Conservation (phyloP, 2,113 vertebrate species). For the Gopherus flavomarginatus region DNA sequence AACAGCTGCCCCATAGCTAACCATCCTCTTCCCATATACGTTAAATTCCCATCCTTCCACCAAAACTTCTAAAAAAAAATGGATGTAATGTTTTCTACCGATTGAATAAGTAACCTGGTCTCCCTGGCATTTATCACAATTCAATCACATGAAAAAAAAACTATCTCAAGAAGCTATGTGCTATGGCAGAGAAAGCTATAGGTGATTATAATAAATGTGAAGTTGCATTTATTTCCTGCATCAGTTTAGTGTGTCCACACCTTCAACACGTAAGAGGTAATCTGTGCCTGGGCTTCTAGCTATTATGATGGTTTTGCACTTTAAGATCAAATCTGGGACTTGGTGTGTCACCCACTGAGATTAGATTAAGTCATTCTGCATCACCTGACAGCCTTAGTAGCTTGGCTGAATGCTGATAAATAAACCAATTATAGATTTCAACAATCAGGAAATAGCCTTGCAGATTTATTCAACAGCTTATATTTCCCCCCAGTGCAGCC, state of each 20-base stretch:
- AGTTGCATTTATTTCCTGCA: neutral
- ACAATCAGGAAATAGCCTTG: neutral
- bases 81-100: neutral
- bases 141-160: neutral
- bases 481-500: slow-evolving; percentile 12
- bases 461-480: slow-evolving; percentile 1
- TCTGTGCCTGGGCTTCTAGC: neutral
- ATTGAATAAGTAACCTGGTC: neutral
- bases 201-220: neutral
- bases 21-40: neutral
- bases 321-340: slow-evolving; percentile 14
- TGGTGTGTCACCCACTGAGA: neutral
- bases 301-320: neutral
- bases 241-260: neutral
- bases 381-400: neutral
- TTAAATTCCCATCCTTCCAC: neutral
- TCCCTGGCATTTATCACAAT: neutral
- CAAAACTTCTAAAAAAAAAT: neutral
- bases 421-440: slow-evolving; percentile 23
- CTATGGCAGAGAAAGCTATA: neutral
- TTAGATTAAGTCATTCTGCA: neutral
- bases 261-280: neutral
- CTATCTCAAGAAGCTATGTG: neutral
- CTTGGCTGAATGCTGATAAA: neutral
- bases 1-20: neutral